A percentile compares a stretch with the other conserved stretches of the same genome.
Conservation (phyloP, 2,888 invertebrate species). For the Thymelicus sylvestris region DNA sequence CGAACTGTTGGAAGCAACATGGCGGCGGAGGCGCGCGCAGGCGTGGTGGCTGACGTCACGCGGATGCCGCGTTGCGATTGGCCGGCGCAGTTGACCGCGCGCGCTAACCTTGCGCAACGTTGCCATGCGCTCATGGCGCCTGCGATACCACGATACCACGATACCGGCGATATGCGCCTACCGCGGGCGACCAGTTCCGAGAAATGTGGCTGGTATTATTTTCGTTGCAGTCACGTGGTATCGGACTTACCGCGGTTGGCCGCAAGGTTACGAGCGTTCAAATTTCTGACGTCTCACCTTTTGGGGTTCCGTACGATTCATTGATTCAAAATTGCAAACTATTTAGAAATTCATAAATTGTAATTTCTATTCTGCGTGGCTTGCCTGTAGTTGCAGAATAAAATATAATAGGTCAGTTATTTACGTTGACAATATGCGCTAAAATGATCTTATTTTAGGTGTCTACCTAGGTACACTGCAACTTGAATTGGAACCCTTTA, state of each 20-base stretch:
- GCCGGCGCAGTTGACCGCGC: constrained; percentile 52
- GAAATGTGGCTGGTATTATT: constrained; percentile 64
- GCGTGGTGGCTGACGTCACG: constrained; percentile 82
- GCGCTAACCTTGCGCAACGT: constrained; percentile 79
- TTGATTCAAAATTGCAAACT: too few relatives aligned
- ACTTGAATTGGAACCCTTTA: too few relatives aligned
- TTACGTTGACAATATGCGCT: not conserved
- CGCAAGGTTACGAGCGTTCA: constrained; percentile 46
- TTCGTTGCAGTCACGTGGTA: constrained; percentile 51
- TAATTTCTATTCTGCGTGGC: too few relatives aligned
- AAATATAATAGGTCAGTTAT: too few relatives aligned
- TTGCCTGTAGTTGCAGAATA: too few relatives aligned
- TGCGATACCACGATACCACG: not conserved
- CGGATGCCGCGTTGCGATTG: constrained; percentile 63
- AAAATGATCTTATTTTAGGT: too few relatives aligned
- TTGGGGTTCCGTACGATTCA: not conserved
- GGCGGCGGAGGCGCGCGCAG: constrained; percentile 82
- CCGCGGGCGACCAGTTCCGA: constrained; percentile 60
- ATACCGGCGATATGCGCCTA: too few relatives aligned
- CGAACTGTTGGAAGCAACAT: constrained; percentile 61
- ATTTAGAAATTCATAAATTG: too few relatives aligned
- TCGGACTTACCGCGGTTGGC: constrained; percentile 34
- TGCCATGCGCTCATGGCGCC: constrained; percentile 64
- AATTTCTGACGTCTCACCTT: constrained; percentile 10
- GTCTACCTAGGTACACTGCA: too few relatives aligned